Evolutionary conservation across 2,797 vertebrate species (phyloP).

Genomic region (Hypotaenidia okinawae): DNA sequence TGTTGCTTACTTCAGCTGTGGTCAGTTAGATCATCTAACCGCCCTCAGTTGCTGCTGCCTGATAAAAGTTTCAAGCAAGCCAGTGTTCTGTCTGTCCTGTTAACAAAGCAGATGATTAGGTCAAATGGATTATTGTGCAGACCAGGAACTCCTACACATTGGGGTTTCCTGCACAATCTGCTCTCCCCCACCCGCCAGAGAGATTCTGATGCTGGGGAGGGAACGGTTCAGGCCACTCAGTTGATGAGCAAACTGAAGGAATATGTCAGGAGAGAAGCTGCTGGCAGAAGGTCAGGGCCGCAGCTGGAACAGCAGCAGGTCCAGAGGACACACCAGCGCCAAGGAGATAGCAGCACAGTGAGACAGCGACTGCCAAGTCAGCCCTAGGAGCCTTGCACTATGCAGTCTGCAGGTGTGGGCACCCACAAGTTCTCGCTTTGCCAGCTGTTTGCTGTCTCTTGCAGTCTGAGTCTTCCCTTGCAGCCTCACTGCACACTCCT

Average conservation of each 20-base stretch:
- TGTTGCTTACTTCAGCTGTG: too few species aligned
- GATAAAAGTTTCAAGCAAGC: background rate
- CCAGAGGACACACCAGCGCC: background rate
- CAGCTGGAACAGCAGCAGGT: background rate
- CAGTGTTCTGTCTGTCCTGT: background rate
- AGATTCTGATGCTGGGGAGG: background rate
- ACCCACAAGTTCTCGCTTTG: background rate
- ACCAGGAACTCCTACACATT: background rate
- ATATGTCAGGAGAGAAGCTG: background rate
- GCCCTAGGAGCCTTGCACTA: background rate
- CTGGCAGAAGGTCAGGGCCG: background rate
- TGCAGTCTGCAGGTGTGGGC: background rate
- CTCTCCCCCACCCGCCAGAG: background rate
- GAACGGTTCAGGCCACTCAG: background rate
- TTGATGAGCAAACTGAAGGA: background rate
- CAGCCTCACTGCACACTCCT: fast-evolving
- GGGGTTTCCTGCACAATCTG: background rate
- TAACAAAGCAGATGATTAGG: background rate
- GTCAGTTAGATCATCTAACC: too few species aligned
- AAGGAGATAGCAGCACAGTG: background rate
- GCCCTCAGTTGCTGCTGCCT: background rate
- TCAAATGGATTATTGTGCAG: background rate
- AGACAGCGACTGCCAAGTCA: background rate
- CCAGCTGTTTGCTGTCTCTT: background rate
- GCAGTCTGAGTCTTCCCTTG: background rate